Conservation (phyloP, 2,888 invertebrate genomes). For the Harpagoxenus sublaevis region DNA sequence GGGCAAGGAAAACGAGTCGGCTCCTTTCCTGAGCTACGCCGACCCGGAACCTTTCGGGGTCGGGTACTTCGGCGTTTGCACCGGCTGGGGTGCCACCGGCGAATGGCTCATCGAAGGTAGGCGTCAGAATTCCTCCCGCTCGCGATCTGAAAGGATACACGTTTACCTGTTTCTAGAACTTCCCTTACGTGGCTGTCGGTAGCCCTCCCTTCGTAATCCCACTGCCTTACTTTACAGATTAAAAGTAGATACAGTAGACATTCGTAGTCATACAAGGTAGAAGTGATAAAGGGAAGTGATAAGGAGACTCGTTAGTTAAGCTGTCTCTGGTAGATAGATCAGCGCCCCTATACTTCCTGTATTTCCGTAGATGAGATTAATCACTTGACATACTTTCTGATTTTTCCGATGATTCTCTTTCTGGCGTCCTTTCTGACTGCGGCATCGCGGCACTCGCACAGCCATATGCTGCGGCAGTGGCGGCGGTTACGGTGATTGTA, state of each 20-base stretch:
- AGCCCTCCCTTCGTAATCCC: not conserved
- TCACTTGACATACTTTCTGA: conserved; percentile 34
- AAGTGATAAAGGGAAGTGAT: not conserved
- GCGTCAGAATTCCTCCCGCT: conserved; percentile 48
- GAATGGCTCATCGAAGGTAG: conserved; percentile 94
- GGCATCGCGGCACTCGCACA: conserved; percentile 71
- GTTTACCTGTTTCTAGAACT: not conserved
- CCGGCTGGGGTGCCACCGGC: conserved; percentile 95
- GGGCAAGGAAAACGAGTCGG: conserved; percentile 91
- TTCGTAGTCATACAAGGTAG: not conserved
- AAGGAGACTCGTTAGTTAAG: not conserved
- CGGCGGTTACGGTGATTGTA: conserved; percentile 81
- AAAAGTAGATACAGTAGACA: not conserved
- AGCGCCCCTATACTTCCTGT: not conserved
- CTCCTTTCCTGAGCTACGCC: conserved; percentile 91
- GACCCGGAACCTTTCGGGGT: conserved; percentile 92
- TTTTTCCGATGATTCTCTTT: conserved; percentile 62
- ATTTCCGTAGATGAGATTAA: conserved; percentile 8
- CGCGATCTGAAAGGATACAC: not conserved
- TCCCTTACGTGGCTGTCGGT: not conserved
- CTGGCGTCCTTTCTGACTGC: conserved; percentile 62
- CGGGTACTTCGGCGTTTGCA: conserved; percentile 93
- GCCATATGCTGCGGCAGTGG: conserved; percentile 83
- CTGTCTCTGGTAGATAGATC: not conserved
- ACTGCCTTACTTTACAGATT: conserved; percentile 20